Evolutionary conservation across 92 coral and sea anemone species (phyloP).

Genomic region (Bergia puertoricense): DNA sequence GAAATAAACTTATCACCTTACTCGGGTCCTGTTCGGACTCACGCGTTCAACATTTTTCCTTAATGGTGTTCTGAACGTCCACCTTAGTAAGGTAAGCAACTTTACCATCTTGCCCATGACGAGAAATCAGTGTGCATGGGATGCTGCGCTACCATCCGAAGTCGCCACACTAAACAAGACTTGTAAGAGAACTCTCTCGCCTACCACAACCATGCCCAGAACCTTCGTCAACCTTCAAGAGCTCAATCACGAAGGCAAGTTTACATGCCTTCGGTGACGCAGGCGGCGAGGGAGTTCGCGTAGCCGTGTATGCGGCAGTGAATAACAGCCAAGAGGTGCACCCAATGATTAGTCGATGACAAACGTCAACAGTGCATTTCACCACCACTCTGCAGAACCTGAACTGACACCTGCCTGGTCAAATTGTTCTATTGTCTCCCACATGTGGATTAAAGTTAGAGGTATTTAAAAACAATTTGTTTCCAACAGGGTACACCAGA

Average conservation of each 20-base stretch:
- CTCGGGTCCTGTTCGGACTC: background rate
- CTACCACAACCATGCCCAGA: background rate
- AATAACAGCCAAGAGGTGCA: background rate
- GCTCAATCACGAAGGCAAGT: background rate
- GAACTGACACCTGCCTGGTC: conserved; percentile 37
- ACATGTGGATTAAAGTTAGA: conserved; percentile 40
- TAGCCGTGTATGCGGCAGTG: conserved; percentile 19
- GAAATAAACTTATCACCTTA: background rate
- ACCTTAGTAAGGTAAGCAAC: background rate
- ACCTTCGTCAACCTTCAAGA: background rate
- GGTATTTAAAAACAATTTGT: conserved; percentile 52
- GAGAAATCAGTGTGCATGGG: background rate
- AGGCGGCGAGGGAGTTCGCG: conserved; percentile 36
- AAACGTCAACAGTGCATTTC: background rate
- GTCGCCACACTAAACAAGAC: background rate
- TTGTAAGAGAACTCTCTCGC: background rate
- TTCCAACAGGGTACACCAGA: conserved; percentile 1
- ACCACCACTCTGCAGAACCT: background rate
- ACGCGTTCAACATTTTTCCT: background rate
- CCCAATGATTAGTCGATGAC: conserved; percentile 1
- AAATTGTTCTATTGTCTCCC: conserved; percentile 46
- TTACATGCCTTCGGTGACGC: conserved; percentile 24
- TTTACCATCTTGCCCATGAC: background rate
- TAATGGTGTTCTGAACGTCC: background rate
- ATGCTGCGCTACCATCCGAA: background rate